Percentiles rank a stretch among this genome's conserved stretches.
Conservation (phyloP, 2,797 vertebrate genomes). For the Gymnoscopelus microlampas region DNA sequence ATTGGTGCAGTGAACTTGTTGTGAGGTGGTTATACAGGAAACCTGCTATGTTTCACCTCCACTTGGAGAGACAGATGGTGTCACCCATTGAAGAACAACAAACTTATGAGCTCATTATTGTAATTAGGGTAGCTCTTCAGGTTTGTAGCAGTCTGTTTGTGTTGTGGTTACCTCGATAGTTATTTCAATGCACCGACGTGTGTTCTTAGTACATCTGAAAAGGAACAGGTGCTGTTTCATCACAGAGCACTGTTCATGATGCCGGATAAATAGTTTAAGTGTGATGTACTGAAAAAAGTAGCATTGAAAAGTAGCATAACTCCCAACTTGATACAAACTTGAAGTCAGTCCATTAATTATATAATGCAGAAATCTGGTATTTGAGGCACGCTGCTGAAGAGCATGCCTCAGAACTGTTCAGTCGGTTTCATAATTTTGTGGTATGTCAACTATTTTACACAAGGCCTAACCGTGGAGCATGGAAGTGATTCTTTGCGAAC, state of each 20-base stretch:
- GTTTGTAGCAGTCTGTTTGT: constrained; percentile 15
- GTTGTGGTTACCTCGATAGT: constrained; percentile 32
- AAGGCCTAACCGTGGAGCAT: too few relatives aligned
- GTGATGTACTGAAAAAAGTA: constrained; percentile 53
- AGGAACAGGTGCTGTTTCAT: constrained; percentile 30
- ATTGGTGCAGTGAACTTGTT: constrained; percentile 56
- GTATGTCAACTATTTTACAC: too few relatives aligned
- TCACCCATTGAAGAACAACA: constrained; percentile 38
- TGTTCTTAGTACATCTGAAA: constrained; percentile 25
- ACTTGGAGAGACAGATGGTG: constrained; percentile 58
- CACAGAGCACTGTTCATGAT: constrained; percentile 41
- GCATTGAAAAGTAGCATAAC: constrained; percentile 60
- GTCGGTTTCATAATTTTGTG: too few relatives aligned
- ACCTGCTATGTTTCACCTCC: constrained; percentile 43
- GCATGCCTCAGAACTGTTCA: constrained; percentile 36
- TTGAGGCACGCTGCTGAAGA: constrained; percentile 10
- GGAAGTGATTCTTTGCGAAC: too few relatives aligned
- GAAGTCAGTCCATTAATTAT: constrained; percentile 26
- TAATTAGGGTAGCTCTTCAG: constrained; percentile 28
- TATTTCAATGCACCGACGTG: constrained; percentile 27
- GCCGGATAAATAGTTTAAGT: constrained; percentile 30
- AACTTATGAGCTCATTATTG: constrained; percentile 24
- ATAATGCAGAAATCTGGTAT: constrained; percentile 5
- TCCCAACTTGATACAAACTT: constrained; percentile 35
- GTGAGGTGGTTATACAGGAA: constrained; percentile 41